Evolutionary conservation across 2,888 invertebrate genomes (phyloP), one percentile per base, ranked within the genome.

Genomic region (Idaea aversata): DNA sequence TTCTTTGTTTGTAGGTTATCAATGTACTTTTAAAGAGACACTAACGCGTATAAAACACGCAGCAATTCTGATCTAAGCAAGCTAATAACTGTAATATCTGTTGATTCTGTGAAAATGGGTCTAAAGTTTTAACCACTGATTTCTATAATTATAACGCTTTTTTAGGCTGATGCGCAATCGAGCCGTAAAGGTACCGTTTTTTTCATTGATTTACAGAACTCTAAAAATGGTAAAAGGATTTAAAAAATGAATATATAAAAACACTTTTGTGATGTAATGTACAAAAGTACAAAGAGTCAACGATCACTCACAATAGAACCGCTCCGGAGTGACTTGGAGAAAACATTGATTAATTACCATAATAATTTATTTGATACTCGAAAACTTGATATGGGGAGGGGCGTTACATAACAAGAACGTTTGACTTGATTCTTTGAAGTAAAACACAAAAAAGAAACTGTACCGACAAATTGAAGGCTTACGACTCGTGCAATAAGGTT

Each of bases 321-420:
- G 84, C 84, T 79, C 83, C 81, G 78, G 85, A 93, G 90, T 93
- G 92, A 93, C 91, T 92, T 80, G 91, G 88, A 92, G 91, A 92
- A 92, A 92, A 93, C 92, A 89, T 91, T 93, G 93, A 93, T 93
- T 93, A 93, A 93, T 93, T 92, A 92, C 91, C 91, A 92, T 91
- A 92, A 93, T 93, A 90, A 92, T 93, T 93, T 93, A 93, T 93
- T 92, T 93, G 93, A 91, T 93, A 92, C 91, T 88, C 91, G 85
- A 87, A 90, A 92, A 91, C 89, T 90, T 88, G 91, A 90, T 89
- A 88, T 78, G 79, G 85, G 25, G 88, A 84, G 88, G 88, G 86
- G 88, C 86, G 84, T 88, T 88, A 83, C 85, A 84, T 84, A 87
- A 87, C 83, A 80, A 75, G 77, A 74, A 71, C 75, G 66, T 69